A percentile compares a stretch with the other conserved stretches of the same genome.
These are phyloP conservation scores for Arctia plantaginis DNA, from an alignment of 2,888 invertebrate genomes.

Conservation along the genomic window DNA sequence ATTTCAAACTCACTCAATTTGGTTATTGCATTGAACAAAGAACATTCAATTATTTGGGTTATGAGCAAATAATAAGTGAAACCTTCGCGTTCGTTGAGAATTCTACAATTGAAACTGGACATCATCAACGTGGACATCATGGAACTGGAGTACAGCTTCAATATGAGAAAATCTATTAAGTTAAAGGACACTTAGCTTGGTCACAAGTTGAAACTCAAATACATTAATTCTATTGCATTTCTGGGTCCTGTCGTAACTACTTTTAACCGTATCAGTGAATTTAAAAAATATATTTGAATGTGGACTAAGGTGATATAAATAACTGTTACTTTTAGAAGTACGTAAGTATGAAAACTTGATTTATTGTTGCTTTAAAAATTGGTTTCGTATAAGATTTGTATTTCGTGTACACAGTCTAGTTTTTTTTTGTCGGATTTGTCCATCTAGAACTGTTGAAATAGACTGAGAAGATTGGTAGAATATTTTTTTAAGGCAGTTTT, in stretches of 20 bases:
- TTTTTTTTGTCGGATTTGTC: slow-evolving; percentile 17
- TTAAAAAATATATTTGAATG: neutral
- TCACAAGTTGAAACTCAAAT: slow-evolving; percentile 5
- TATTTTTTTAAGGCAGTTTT: neutral
- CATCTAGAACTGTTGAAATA: neutral
- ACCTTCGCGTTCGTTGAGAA: neutral
- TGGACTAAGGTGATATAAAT: neutral
- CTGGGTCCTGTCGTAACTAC: neutral
- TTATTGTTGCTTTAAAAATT: slow-evolving; percentile 8
- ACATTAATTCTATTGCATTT: slow-evolving; percentile 12
- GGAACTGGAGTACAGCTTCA: neutral
- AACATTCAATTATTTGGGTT: neutral
- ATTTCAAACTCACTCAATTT: neutral
- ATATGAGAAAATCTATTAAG: neutral
- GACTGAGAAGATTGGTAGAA: neutral
- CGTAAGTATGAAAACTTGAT: slow-evolving; percentile 11
- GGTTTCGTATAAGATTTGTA: slow-evolving; percentile 1
- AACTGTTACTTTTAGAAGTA: slow-evolving; percentile 1
- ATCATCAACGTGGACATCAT: neutral
- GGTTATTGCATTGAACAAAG: neutral
- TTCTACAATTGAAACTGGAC: slow-evolving; percentile 3
- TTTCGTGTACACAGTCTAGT: neutral
- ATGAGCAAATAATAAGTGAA: neutral
- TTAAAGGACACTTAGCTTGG: neutral
- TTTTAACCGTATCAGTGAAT: neutral